Evolutionary conservation across 2,888 invertebrate species (phyloP).

Genomic region (Limnephilus rhombicus): DNA sequence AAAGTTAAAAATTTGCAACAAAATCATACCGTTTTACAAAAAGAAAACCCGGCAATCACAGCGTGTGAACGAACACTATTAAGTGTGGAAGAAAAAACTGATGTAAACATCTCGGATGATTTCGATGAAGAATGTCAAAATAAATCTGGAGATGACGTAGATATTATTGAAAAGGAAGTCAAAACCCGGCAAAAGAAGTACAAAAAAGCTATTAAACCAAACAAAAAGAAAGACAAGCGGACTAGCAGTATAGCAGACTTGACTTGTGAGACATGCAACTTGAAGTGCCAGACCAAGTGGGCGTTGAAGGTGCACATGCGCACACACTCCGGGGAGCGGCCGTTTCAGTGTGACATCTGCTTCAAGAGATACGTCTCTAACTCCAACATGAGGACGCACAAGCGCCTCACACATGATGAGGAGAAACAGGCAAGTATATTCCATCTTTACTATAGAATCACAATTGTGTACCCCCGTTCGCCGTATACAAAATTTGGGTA

Average conservation of each 20-base stretch:
- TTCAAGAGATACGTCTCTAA: slow-evolving; percentile 62
- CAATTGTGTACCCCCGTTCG: no score
- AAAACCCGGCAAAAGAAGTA: slow-evolving; percentile 13
- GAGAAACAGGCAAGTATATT: slow-evolving; percentile 57
- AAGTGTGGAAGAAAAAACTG: background rate
- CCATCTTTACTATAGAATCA: background rate
- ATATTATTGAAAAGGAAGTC: background rate
- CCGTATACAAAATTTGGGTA: no score
- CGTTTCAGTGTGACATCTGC: slow-evolving; percentile 63
- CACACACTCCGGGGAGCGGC: slow-evolving; percentile 62
- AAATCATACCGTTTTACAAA: background rate
- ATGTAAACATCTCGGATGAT: background rate
- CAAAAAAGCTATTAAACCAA: background rate
- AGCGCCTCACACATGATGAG: slow-evolving; percentile 55
- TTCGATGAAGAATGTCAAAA: background rate
- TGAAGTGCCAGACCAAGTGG: slow-evolving; percentile 60
- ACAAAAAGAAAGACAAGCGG: slow-evolving; percentile 32
- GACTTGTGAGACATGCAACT: slow-evolving; percentile 57
- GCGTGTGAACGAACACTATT: background rate
- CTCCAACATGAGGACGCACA: slow-evolving; percentile 64
- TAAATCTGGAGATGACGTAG: background rate
- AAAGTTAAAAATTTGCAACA: background rate
- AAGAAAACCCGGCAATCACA: background rate
- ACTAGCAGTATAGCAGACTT: slow-evolving; percentile 19
- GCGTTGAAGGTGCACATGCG: slow-evolving; percentile 58